These are phyloP conservation scores for Toxonevra muliebris DNA, from an alignment of 2,888 invertebrate species.

Conservation along the genomic window DNA sequence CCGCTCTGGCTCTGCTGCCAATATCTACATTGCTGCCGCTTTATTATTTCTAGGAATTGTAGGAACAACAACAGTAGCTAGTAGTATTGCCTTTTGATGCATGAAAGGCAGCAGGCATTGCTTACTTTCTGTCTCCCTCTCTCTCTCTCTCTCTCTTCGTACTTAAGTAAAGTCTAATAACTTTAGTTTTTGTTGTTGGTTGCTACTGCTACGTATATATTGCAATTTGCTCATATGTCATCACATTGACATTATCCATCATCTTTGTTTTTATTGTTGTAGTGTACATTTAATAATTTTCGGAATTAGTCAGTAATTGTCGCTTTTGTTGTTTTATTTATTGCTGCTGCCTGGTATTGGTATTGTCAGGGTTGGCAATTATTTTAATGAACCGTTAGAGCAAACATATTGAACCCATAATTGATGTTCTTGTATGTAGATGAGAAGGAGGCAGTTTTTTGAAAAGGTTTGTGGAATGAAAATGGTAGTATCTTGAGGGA, in stretches of 20 bases:
- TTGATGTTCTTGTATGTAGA: too few species aligned
- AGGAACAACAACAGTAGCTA: too few species aligned
- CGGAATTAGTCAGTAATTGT: too few species aligned
- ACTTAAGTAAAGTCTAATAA: background rate
- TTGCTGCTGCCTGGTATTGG: background rate
- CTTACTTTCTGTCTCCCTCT: background rate
- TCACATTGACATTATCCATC: background rate
- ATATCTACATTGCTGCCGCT: background rate
- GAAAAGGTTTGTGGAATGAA: too few species aligned
- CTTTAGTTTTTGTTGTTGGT: background rate
- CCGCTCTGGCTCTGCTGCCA: background rate
- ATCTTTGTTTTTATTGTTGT: background rate
- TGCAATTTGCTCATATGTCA: background rate
- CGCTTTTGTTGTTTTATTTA: too few species aligned
- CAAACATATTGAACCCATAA: constrained; percentile 19
- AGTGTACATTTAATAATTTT: constrained; percentile 10
- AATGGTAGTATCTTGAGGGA: too few species aligned
- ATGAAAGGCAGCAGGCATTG: background rate
- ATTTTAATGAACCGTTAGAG: constrained; percentile 15
- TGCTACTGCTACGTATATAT: background rate
- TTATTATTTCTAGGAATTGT: background rate
- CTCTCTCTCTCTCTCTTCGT: background rate
- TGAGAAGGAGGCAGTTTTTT: too few species aligned
- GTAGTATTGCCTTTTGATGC: too few species aligned
- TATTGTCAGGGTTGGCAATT: constrained; percentile 14